Evolutionary conservation across 2,113 vertebrate species (phyloP).

Genomic region (Marmota monax): DNA sequence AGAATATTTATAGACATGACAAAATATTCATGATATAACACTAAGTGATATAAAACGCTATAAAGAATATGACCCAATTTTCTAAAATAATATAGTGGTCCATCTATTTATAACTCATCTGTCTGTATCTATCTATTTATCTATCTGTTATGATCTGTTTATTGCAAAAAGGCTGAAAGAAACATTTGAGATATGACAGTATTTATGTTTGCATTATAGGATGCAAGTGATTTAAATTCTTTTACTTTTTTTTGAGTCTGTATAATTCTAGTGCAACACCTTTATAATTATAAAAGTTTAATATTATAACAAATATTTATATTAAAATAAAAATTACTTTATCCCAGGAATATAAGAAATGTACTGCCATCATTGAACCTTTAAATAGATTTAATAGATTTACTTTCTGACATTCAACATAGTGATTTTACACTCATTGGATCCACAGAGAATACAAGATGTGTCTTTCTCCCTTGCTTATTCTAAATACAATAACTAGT

Average conservation of each 20-base stretch:
- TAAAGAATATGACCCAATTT: neutral
- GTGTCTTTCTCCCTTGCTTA: neutral
- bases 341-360: neutral
- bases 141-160: neutral
- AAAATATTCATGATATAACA: neutral
- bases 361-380: neutral
- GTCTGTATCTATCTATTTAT: neutral
- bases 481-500: neutral
- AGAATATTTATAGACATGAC: neutral
- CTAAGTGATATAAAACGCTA: neutral
- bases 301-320: neutral
- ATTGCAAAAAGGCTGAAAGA: neutral
- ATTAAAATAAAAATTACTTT: conserved; percentile 21
- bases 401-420: neutral
- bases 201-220: conserved; percentile 2
- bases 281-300: conserved; percentile 12
- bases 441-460: neutral
- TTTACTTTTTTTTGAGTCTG: neutral
- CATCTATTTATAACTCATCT: neutral
- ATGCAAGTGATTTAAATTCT: neutral
- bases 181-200: neutral
- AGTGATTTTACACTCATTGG: neutral
- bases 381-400: neutral
- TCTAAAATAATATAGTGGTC: neutral
- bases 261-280: neutral